Percentiles rank a stretch among this genome's conserved stretches.
Conservation (phyloP, 2,113 vertebrate genomes). For the Noturus placidus region DNA sequence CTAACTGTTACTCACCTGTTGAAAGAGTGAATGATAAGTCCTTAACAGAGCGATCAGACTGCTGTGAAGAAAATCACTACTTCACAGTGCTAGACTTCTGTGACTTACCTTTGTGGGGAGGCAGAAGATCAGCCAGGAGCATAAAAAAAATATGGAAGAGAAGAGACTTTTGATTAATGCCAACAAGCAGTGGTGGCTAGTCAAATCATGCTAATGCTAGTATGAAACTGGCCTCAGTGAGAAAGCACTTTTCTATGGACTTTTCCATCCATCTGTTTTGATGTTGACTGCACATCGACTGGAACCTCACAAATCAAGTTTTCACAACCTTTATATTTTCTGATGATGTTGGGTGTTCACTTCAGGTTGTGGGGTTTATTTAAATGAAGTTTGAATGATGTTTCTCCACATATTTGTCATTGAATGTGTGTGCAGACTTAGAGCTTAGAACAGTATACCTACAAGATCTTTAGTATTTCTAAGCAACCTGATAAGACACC, state of each 20-base stretch:
- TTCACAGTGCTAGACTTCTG: conserved; percentile 42
- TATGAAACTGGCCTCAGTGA: conserved; percentile 25
- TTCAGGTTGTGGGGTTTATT: not conserved
- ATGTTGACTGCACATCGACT: not conserved
- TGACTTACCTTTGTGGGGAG: conserved; percentile 76
- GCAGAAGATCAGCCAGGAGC: conserved; percentile 63
- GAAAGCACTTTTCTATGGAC: not conserved
- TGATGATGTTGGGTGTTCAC: not conserved
- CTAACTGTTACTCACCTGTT: conserved; percentile 47
- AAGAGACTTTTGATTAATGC: conserved; percentile 66
- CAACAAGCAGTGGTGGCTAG: not conserved
- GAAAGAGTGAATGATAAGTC: conserved; percentile 34
- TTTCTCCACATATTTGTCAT: not conserved
- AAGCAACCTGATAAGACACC: not conserved
- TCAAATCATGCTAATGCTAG: conserved; percentile 16
- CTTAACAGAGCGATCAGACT: conserved; percentile 15
- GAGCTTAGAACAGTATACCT: not conserved
- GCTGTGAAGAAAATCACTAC: conserved; percentile 31
- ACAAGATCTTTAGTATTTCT: not conserved
- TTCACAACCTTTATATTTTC: not conserved
- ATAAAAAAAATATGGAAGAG: conserved; percentile 43
- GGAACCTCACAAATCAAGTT: not conserved
- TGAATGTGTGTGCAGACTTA: not conserved
- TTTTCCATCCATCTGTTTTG: conserved; percentile 29
- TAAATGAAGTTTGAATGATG: not conserved